Conservation (phyloP, 2,888 invertebrate genomes). For the Entomobrya multifasciata region DNA sequence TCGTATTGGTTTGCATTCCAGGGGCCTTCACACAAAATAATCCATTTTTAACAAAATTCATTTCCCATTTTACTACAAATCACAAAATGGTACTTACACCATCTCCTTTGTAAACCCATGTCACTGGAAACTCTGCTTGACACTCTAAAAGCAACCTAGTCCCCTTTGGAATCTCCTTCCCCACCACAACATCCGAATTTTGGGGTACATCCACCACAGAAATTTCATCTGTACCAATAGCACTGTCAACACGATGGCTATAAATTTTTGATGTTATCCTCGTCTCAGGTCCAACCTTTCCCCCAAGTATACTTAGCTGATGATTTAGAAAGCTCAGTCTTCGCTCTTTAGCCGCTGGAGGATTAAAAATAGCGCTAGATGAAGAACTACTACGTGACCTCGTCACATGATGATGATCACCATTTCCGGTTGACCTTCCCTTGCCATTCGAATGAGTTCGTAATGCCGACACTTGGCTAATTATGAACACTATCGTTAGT, state of each 20-base stretch:
- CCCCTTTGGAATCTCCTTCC: constrained; percentile 63
- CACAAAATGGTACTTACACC: constrained; percentile 59
- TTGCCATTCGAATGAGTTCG: constrained; percentile 26
- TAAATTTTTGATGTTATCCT: constrained; percentile 41
- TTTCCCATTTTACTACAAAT: too few relatives aligned
- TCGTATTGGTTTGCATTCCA: constrained; percentile 73
- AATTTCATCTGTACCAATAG: constrained; percentile 45
- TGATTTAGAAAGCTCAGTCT: constrained; percentile 58
- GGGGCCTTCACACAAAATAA: constrained; percentile 58
- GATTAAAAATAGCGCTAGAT: not conserved
- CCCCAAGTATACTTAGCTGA: constrained; percentile 49
- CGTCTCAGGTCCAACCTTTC: constrained; percentile 35
- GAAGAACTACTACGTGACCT: constrained; percentile 24
- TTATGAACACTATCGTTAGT: constrained; percentile 12
- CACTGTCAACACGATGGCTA: constrained; percentile 42
- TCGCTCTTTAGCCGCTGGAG: constrained; percentile 6
- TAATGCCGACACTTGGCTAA: not conserved
- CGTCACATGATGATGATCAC: not conserved
- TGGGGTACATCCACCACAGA: constrained; percentile 44
- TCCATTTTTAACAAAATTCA: not conserved
- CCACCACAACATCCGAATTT: constrained; percentile 66
- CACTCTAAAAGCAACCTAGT: constrained; percentile 63
- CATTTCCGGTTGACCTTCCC: constrained; percentile 27
- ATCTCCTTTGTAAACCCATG: constrained; percentile 74
- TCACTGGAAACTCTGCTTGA: constrained; percentile 71